These are phyloP conservation scores for Drosophila ficusphila DNA, from an alignment of 1,140 invertebrate species.

Conservation along the genomic window DNA sequence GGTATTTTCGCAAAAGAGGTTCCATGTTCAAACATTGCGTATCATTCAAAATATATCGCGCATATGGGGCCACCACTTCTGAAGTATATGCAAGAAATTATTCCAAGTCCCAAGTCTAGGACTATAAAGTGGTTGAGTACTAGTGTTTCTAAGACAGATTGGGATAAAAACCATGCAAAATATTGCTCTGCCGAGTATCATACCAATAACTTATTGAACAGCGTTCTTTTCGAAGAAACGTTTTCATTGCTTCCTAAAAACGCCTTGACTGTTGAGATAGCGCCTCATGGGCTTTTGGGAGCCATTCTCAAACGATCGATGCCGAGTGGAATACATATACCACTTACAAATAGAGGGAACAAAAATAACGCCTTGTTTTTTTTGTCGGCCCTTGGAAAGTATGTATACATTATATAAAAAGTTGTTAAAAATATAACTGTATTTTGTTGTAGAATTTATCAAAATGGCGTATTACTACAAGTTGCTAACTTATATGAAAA, in stretches of 20 bases:
- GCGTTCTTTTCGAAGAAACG: slow-evolving; percentile 95
- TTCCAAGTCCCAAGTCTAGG: slow-evolving; percentile 88
- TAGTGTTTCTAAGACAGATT: slow-evolving; percentile 91
- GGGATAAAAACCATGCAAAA: slow-evolving; percentile 89
- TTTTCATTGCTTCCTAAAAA: slow-evolving; percentile 90
- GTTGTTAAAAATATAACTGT: not conserved
- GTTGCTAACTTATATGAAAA: slow-evolving; percentile 86
- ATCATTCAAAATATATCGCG: slow-evolving; percentile 92
- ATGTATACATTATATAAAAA: slow-evolving; percentile 72
- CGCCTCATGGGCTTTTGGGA: slow-evolving; percentile 92
- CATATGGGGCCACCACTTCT: slow-evolving; percentile 90
- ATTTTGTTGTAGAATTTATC: slow-evolving; percentile 37
- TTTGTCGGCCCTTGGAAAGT: slow-evolving; percentile 90
- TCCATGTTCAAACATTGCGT: slow-evolving; percentile 92
- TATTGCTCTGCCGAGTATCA: slow-evolving; percentile 95
- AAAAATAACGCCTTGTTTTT: slow-evolving; percentile 90
- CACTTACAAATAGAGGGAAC: slow-evolving; percentile 91
- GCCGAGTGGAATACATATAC: slow-evolving; percentile 88
- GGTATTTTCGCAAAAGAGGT: slow-evolving; percentile 93
- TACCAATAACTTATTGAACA: slow-evolving; percentile 94
- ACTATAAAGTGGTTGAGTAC: slow-evolving; percentile 94
- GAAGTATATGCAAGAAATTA: slow-evolving; percentile 89
- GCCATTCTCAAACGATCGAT: slow-evolving; percentile 88
- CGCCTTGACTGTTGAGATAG: slow-evolving; percentile 92
- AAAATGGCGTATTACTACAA: slow-evolving; percentile 84